Evolutionary conservation across 1,140 invertebrate species (phyloP), one percentile per base, ranked within the genome.

Genomic region (Mactra quadrangularis): DNA sequence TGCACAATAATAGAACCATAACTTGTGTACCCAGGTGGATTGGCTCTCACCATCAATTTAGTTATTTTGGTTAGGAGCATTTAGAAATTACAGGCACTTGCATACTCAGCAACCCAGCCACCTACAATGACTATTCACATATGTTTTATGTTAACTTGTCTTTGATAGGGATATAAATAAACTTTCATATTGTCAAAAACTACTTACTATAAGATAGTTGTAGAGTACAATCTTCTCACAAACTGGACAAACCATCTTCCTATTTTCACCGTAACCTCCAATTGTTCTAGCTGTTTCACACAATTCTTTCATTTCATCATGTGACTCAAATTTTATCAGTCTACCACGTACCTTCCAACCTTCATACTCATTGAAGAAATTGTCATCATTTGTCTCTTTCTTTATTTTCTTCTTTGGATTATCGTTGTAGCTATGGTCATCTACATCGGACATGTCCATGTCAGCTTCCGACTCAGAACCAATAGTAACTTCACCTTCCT

Each of bases 381-480:
- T 15, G 29, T 68, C 64, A n/a, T 68, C 41, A 11, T 19, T n/a
- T 22, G 4, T 50, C n/a, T 47, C 47, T 19, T 31, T 29, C n/a
- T 19, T 68, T 0, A 27, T 3, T 31, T 13, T 50, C 11, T 4
- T 68, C 13, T 68, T 64, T 64, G 35, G 11, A 17, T 4, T 55
- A 55, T 27, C 22, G 11, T 15, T 6, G 22, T 66, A 45, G n/a
- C 38, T 66, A 47, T 45, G 38, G 19, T 50, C 25, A 4, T 68
- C 64, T 3, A 68, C 2, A 68, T 68, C 64, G 9, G 64, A 68
- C 64, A 68, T 68, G 47, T 68, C 64, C 64, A 47, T 41, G 45
- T 68, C 64, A 50, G 64, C 64, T 68, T 68, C 64, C 1, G 64
- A 68, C 29, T 68, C 64, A 19, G 64, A 35, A 27, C 25, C 64